Percentiles rank a stretch among this genome's conserved stretches.
These are phyloP conservation scores for Alligator sinensis DNA, from an alignment of 2,113 vertebrate genomes.

Conservation along the genomic window DNA sequence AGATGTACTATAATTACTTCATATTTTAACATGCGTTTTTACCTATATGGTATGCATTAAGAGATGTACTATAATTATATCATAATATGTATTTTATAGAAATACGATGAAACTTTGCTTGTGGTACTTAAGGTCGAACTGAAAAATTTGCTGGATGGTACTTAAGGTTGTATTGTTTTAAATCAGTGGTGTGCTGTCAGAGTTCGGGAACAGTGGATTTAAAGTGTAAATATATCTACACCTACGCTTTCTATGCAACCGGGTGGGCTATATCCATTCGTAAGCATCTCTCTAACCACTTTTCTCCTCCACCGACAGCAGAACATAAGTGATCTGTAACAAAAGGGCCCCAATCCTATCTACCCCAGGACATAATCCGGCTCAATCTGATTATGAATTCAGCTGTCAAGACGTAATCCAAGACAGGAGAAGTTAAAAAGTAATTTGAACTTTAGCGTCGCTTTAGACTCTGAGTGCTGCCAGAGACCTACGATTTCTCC, in stretches of 20 bases:
- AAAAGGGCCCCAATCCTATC: background rate
- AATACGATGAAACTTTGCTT: too few species aligned
- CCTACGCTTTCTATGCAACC: background rate
- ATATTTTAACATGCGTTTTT: too few species aligned
- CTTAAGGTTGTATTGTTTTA: too few species aligned
- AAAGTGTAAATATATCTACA: background rate
- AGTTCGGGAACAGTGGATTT: too few species aligned
- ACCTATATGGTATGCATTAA: too few species aligned
- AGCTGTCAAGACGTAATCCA: background rate
- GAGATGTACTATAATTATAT: too few species aligned
- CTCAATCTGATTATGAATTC: background rate
- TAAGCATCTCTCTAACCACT: background rate
- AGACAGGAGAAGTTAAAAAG: background rate
- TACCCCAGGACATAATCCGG: background rate
- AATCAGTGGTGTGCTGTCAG: too few species aligned
- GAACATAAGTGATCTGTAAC: background rate
- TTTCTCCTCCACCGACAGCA: background rate
- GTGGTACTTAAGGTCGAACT: too few species aligned
- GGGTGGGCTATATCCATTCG: background rate
- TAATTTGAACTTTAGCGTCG: background rate
- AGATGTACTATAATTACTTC: too few species aligned
- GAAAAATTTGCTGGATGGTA: too few species aligned
- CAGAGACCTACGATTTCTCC: background rate
- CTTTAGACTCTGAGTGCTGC: background rate
- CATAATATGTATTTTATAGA: too few species aligned